Conservation (phyloP, 1,140 invertebrate genomes). For the Atta cephalotes region DNA sequence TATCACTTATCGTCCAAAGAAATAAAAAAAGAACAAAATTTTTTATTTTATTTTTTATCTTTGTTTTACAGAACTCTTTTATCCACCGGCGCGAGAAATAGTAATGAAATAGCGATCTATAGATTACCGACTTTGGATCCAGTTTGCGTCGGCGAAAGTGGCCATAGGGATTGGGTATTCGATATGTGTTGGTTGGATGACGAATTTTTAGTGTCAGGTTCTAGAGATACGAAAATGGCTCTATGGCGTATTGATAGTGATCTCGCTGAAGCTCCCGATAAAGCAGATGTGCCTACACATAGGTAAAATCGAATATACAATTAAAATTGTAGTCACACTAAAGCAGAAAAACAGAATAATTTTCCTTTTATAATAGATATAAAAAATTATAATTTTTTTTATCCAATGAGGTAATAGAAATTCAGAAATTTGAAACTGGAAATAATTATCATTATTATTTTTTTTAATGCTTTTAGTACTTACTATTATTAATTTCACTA, state of each 20-base stretch:
- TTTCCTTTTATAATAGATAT: neutral
- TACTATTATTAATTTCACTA: neutral
- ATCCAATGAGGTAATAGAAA: neutral
- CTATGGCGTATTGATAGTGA: slow-evolving; percentile 91
- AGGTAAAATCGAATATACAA: slow-evolving; percentile 75
- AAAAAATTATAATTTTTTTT: neutral
- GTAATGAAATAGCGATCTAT: slow-evolving; percentile 97
- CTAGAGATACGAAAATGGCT: slow-evolving; percentile 94
- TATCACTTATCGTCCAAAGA: neutral
- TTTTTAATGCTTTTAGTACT: neutral
- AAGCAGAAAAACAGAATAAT: neutral
- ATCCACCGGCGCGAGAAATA: slow-evolving; percentile 97
- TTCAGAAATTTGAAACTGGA: neutral
- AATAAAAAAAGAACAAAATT: neutral
- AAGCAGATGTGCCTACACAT: slow-evolving; percentile 85
- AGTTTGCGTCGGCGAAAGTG: slow-evolving; percentile 96
- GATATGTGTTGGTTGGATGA: slow-evolving; percentile 99
- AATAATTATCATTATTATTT: neutral
- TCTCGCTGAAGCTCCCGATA: slow-evolving; percentile 87
- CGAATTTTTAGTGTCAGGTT: slow-evolving; percentile 97
- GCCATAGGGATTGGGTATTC: slow-evolving; percentile 97
- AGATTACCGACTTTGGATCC: slow-evolving; percentile 97
- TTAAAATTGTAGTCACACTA: neutral
- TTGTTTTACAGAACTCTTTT: slow-evolving; percentile 89
- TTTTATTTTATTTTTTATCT: neutral